phyloP scores from a whole-genome alignment of 2,888 invertebrate genomes.

The Timema podura region DNA sequence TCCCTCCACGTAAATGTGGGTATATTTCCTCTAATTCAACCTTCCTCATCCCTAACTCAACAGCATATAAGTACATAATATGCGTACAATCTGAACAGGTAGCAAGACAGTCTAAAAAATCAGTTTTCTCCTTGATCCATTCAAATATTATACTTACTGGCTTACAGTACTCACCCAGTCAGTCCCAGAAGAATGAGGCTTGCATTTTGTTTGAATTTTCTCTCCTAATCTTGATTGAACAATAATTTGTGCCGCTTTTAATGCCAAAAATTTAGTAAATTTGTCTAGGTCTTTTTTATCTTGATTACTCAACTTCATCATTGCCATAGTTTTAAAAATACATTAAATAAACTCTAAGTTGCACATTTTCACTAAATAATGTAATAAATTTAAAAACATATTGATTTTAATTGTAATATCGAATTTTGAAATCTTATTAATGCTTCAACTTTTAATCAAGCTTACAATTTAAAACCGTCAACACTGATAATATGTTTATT shows the following conservation, averaged over 20 bases:
- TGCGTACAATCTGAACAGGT: neutral
- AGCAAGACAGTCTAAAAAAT: neutral
- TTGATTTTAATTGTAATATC: too few relatives aligned
- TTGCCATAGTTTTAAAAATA: slow-evolving; percentile 37
- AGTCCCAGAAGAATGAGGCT: slow-evolving; percentile 68
- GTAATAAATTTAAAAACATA: too few relatives aligned
- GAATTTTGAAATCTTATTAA: too few relatives aligned
- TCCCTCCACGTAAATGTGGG: neutral
- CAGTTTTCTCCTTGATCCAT: neutral
- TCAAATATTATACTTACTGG: neutral
- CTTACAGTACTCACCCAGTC: slow-evolving; percentile 66
- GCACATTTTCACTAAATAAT: too few relatives aligned
- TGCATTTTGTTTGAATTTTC: slow-evolving; percentile 75
- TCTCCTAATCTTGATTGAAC: slow-evolving; percentile 88
- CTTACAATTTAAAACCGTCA: too few relatives aligned
- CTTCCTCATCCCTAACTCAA: neutral
- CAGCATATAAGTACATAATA: neutral
- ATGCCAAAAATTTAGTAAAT: slow-evolving; percentile 81
- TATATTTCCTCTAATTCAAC: neutral
- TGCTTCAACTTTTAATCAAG: too few relatives aligned
- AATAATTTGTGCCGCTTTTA: slow-evolving; percentile 86
- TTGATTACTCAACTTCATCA: slow-evolving; percentile 50
- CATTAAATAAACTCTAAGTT: too few relatives aligned
- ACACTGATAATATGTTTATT: too few relatives aligned
- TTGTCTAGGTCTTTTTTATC: slow-evolving; percentile 81